Evolutionary conservation across 2,113 vertebrate genomes (phyloP).

Genomic region (Thymallus thymallus): DNA sequence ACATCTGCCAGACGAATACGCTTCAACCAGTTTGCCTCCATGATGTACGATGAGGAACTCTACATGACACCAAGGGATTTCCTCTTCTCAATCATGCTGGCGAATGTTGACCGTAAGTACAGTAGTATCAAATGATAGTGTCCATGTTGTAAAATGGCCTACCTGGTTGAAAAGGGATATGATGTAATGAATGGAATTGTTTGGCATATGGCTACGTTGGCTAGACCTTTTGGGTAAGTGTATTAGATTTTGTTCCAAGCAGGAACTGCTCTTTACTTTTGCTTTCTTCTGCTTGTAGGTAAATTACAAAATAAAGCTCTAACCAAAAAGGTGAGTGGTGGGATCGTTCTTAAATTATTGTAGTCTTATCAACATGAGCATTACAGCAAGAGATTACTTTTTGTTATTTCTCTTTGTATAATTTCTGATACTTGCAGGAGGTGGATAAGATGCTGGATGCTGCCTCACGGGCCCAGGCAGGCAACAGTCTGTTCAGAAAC

Average conservation of each 20-base stretch:
- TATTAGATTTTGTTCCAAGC: not conserved
- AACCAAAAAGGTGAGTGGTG: slow-evolving; percentile 59
- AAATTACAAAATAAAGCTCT: slow-evolving; percentile 67
- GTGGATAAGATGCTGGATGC: slow-evolving; percentile 71
- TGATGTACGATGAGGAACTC: slow-evolving; percentile 82
- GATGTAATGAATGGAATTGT: too few relatives aligned
- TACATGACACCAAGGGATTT: slow-evolving; percentile 98
- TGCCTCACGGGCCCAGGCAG: slow-evolving; percentile 73
- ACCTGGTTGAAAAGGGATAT: too few relatives aligned
- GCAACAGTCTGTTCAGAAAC: slow-evolving; percentile 84
- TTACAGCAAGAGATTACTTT: too few relatives aligned
- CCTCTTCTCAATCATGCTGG: slow-evolving; percentile 91
- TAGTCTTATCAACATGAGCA: too few relatives aligned
- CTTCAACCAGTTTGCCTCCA: slow-evolving; percentile 88
- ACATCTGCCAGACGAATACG: slow-evolving; percentile 64
- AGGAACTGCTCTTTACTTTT: slow-evolving; percentile 1
- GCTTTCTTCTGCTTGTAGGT: slow-evolving; percentile 48
- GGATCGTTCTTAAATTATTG: not conserved
- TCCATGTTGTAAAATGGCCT: not conserved
- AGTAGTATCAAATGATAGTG: not conserved
- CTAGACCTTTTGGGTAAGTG: not conserved
- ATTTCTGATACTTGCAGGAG: slow-evolving; percentile 71
- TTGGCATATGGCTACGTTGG: too few relatives aligned
- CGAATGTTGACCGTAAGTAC: slow-evolving; percentile 86
- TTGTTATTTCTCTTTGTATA: not conserved